Conservation (phyloP, 2,113 vertebrate species). For the Engystomops pustulosus region DNA sequence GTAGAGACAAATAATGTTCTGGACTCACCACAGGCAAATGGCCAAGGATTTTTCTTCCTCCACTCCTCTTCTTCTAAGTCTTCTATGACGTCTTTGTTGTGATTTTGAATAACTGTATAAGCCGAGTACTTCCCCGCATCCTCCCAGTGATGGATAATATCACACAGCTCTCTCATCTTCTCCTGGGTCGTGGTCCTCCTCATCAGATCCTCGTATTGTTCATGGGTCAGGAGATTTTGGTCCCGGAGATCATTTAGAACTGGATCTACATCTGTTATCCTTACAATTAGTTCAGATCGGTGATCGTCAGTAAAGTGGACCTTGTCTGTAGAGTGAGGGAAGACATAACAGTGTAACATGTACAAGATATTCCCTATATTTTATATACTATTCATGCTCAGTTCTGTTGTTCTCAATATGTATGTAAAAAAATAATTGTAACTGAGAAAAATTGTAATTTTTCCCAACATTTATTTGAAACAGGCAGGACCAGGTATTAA, state of each 20-base stretch:
- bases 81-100: neutral
- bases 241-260: neutral
- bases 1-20: neutral
- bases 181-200: neutral
- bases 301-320: neutral
- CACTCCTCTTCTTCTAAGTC: neutral
- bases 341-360: too few species aligned
- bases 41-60: neutral
- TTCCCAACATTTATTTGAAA: too few species aligned
- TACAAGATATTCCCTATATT: too few species aligned
- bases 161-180: neutral
- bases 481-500: too few species aligned
- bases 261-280: neutral
- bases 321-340: too few species aligned
- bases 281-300: neutral
- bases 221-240: neutral
- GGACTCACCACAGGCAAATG: neutral
- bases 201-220: neutral
- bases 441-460: too few species aligned
- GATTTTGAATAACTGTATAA: neutral
- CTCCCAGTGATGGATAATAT: neutral
- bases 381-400: too few species aligned
- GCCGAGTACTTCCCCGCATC: neutral
- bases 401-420: too few species aligned
- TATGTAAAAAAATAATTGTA: too few species aligned